Evolutionary conservation across 2,113 vertebrate species (phyloP).

Genomic region (Danionella cerebrum): DNA sequence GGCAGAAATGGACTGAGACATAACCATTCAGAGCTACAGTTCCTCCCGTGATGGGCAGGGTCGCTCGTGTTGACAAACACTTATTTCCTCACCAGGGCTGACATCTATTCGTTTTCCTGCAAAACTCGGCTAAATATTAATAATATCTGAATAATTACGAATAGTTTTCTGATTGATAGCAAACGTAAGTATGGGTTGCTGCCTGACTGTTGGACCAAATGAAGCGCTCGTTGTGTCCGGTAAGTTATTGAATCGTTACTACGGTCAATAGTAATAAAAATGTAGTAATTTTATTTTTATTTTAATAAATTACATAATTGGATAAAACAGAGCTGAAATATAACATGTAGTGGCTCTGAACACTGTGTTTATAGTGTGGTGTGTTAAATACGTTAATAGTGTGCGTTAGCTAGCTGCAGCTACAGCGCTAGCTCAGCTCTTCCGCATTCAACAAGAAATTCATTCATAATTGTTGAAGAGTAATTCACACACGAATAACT

Average conservation of each 20-base stretch:
- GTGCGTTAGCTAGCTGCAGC: neutral
- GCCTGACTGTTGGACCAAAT: constrained; percentile 86
- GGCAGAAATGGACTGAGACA: neutral
- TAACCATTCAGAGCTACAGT: neutral
- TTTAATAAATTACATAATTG: neutral
- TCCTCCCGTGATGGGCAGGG: constrained; percentile 15
- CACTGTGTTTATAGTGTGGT: too few relatives aligned
- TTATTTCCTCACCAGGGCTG: constrained; percentile 3
- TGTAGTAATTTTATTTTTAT: neutral
- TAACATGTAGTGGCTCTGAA: too few relatives aligned
- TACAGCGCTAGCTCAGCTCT: neutral
- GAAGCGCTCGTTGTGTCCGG: constrained; percentile 87
- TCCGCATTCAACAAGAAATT: neutral
- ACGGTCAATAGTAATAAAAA: neutral
- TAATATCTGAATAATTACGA: neutral
- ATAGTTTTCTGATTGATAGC: neutral
- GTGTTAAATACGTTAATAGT: too few relatives aligned
- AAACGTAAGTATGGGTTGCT: constrained; percentile 73
- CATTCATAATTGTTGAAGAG: neutral
- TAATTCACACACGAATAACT: too few relatives aligned
- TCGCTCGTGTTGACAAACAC: constrained; percentile 23
- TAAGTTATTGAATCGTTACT: neutral
- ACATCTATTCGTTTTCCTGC: neutral
- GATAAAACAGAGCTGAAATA: too few relatives aligned
- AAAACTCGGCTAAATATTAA: neutral